Percentiles rank a stretch among this genome's conserved stretches.
Conservation (phyloP, 2,888 invertebrate species). For the Caenorhabditis sp. region DNA sequence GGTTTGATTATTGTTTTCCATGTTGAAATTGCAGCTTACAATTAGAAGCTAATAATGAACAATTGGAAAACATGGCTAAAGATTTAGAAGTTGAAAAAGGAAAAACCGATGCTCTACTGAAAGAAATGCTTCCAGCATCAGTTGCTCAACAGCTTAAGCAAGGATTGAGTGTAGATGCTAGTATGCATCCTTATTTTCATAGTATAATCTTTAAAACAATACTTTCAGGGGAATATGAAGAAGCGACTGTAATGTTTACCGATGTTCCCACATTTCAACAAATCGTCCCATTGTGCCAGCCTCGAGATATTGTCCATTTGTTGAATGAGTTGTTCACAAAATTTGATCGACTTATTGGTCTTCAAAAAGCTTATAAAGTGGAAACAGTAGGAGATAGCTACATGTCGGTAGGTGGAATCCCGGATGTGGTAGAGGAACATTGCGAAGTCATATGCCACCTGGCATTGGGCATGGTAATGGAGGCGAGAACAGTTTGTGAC, state of each 20-base stretch:
- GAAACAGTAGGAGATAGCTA: conserved; percentile 79
- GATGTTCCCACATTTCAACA: conserved; percentile 84
- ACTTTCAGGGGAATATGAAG: conserved; percentile 74
- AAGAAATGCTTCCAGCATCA: conserved; percentile 83
- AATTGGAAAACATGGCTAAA: conserved; percentile 76
- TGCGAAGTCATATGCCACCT: conserved; percentile 82
- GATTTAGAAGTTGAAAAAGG: conserved; percentile 76
- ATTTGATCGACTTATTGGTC: conserved; percentile 72
- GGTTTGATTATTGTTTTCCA: not conserved
- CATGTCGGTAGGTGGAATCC: conserved; percentile 80
- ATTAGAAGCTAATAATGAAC: conserved; percentile 79
- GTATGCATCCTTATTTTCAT: conserved; percentile 54
- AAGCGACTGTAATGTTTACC: conserved; percentile 83
- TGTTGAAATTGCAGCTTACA: conserved; percentile 71
- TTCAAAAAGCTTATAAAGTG: conserved; percentile 77
- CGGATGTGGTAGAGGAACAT: conserved; percentile 77
- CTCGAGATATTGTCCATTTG: conserved; percentile 74
- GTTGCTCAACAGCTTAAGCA: conserved; percentile 82
- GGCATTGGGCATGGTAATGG: conserved; percentile 83
- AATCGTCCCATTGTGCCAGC: conserved; percentile 82
- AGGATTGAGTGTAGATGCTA: conserved; percentile 82
- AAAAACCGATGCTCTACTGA: conserved; percentile 83
- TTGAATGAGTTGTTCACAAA: conserved; percentile 80
- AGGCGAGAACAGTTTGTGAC: conserved; percentile 79
- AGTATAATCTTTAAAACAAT: not conserved